Evolutionary conservation across 1,140 invertebrate species (phyloP).

Genomic region (Achroia grisella): DNA sequence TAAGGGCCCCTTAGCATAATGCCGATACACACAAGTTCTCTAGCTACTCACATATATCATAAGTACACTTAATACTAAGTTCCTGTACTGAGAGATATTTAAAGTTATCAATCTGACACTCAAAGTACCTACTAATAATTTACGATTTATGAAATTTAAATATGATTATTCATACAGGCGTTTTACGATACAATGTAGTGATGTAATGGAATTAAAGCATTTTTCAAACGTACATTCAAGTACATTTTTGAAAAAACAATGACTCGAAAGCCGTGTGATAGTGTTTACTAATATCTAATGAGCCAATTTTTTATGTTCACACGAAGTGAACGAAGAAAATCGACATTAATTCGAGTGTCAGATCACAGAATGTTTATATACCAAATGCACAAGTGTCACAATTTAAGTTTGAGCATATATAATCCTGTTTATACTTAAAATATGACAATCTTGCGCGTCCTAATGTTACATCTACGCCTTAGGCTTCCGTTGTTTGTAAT

Average conservation of each 20-base stretch:
- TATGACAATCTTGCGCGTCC: constrained; percentile 23
- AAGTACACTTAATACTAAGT: constrained; percentile 52
- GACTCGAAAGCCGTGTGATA: background rate
- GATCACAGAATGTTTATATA: constrained; percentile 4
- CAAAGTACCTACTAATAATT: constrained; percentile 3
- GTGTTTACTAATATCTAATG: background rate
- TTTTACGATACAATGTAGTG: background rate
- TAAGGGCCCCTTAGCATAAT: constrained; percentile 6
- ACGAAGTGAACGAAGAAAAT: background rate
- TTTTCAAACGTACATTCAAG: background rate
- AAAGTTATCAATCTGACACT: constrained; percentile 38
- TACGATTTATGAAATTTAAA: background rate
- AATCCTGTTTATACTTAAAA: constrained; percentile 12
- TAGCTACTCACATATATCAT: constrained; percentile 55
- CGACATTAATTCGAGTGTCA: constrained; percentile 2
- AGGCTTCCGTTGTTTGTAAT: constrained; percentile 16
- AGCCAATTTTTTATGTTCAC: background rate
- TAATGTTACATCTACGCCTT: constrained; percentile 19
- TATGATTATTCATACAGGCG: constrained; percentile 5
- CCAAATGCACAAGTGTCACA: constrained; percentile 18
- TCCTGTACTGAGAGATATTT: constrained; percentile 71
- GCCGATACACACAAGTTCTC: constrained; percentile 34
- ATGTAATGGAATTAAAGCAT: background rate
- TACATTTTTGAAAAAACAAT: background rate
- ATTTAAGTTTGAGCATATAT: constrained; percentile 20